Evolutionary conservation across 1,140 invertebrate species (phyloP), one percentile per base, ranked within the genome.

Genomic region (Dinothrombium tinctorium): DNA sequence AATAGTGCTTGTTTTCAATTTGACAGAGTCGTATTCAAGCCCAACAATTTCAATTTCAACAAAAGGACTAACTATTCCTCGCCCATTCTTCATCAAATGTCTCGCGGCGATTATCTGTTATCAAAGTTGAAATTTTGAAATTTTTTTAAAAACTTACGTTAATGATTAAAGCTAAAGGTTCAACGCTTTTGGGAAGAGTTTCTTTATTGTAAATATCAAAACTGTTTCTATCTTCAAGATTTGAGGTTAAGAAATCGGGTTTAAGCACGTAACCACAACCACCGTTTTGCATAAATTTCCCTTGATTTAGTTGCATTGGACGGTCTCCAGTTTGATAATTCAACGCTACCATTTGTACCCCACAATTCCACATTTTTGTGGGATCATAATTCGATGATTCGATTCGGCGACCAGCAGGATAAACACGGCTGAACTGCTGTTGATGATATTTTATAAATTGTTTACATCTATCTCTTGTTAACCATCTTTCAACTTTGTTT

Each of bases 321-420:
- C 78, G 79, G 56, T 94, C 89, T 21, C 83, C 74, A 0, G 90
- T 95, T 63, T 99, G 92, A 60, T 92, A 99, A 59, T 98, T 99
- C 0, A 99, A 59, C 0, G 89, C 87, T 1, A 89, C 79, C 83
- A 96, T 89, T 59, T 96, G 89, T 33, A 76, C 81, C 1, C 89
- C 90, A 29, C 72, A 70, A 56, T 89, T 92, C 90, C 90, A 98
- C 57, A 94, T 74, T 2, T 77, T 72, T 23, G 89, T 64, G 0
- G 90, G 89, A 64, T 86, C 89, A 56, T 92, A 92, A 63, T 98
- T 98, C 0, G 84, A 90, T 0, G 87, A 95, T 55, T 96, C 87
- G 33, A 95, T 73, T 39, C 90, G 65, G 55, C 84, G 77, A 0
- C 80, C 78, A 50, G 64, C 89, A 73, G 3, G 86, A 41, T 89